These are phyloP conservation scores for Steatocranus sp. DNA, from an alignment of 2,797 vertebrate species.

Conservation along the genomic window DNA sequence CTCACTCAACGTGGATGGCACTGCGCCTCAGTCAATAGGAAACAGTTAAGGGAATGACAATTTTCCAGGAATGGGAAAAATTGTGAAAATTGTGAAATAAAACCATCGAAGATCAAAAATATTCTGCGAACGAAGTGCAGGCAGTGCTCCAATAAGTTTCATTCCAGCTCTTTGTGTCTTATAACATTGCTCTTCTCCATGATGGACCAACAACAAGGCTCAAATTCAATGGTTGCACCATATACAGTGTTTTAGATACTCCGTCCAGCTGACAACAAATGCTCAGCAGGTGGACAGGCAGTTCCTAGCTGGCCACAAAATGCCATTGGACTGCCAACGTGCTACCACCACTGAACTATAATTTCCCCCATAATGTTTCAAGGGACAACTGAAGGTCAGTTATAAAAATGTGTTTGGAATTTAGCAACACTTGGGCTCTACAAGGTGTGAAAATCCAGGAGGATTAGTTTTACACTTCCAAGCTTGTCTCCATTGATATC, in stretches of 20 bases:
- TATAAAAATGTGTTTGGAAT: not conserved
- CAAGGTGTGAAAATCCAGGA: not conserved
- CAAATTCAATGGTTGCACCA: not conserved
- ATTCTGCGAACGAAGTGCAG: not conserved
- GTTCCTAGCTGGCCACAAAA: not conserved
- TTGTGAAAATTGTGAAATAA: not conserved
- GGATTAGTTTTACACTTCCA: slow-evolving; percentile 18
- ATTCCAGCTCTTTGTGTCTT: not conserved
- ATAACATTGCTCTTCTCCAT: not conserved
- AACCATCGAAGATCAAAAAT: not conserved
- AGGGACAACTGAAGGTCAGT: not conserved
- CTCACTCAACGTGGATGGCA: not conserved
- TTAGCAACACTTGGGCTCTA: not conserved
- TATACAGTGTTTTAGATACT: not conserved
- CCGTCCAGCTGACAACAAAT: not conserved
- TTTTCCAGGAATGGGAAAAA: not conserved
- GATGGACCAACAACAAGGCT: not conserved
- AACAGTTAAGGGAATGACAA: not conserved
- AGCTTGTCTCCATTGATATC: not conserved
- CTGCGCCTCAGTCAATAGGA: not conserved
- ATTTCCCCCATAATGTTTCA: not conserved
- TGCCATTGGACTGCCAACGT: accelerated
- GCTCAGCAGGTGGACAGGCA: not conserved
- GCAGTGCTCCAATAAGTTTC: accelerated
- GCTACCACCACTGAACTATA: not conserved